Conservation (phyloP, 2,888 invertebrate genomes). For the Drosophila dives region DNA sequence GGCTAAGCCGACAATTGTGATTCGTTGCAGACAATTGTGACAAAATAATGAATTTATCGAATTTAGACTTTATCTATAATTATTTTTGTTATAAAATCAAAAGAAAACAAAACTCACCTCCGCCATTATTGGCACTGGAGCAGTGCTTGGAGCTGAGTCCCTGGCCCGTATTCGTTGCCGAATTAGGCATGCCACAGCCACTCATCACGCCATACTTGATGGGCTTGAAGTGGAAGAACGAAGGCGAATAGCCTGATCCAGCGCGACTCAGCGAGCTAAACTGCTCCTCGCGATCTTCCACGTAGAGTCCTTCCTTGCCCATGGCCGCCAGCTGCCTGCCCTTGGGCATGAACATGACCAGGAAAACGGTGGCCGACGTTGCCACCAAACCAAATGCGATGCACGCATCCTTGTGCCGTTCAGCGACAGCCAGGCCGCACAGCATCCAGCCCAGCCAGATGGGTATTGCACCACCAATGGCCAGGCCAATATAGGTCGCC, state of each 20-base stretch:
- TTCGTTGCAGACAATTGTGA: conserved; percentile 54
- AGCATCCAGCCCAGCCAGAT: conserved; percentile 94
- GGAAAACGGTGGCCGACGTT: conserved; percentile 93
- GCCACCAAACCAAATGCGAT: conserved; percentile 95
- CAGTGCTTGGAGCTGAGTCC: conserved; percentile 86
- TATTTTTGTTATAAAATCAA: not conserved
- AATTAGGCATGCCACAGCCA: conserved; percentile 85
- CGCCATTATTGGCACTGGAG: conserved; percentile 82
- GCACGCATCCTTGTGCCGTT: conserved; percentile 93
- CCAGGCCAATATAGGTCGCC: conserved; percentile 95
- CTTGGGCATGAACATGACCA: conserved; percentile 97
- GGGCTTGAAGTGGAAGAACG: conserved; percentile 97
- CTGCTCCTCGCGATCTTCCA: conserved; percentile 92
- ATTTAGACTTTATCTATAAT: not conserved
- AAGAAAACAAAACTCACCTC: conserved; percentile 72
- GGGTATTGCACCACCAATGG: conserved; percentile 93
- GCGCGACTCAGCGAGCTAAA: conserved; percentile 91
- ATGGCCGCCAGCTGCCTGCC: conserved; percentile 96
- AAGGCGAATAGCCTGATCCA: conserved; percentile 94
- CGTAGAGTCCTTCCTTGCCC: conserved; percentile 94
- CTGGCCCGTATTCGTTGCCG: conserved; percentile 84
- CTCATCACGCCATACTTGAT: conserved; percentile 91
- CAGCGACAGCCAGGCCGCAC: conserved; percentile 91
- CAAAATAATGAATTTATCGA: conserved; percentile 19
- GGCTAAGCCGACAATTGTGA: conserved; percentile 30